Conservation (phyloP, 2,113 vertebrate genomes). For the Myotis yumanensis region DNA sequence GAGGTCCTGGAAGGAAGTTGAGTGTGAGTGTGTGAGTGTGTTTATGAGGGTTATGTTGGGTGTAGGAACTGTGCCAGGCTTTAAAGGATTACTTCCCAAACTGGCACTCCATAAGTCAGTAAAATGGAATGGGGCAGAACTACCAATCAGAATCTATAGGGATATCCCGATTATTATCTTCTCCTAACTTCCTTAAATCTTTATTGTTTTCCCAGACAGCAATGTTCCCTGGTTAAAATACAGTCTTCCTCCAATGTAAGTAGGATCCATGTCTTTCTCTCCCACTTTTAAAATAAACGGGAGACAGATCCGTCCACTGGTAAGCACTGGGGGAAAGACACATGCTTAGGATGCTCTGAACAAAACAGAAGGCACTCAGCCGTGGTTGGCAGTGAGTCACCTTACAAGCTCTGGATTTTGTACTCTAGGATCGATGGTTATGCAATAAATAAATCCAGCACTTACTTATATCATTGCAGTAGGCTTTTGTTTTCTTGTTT, state of each 20-base stretch:
- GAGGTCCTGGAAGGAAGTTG: not conserved
- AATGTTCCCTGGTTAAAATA: not conserved
- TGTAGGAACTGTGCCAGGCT: not conserved
- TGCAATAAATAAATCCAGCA: not conserved
- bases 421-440: not conserved
- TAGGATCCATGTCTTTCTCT: not conserved
- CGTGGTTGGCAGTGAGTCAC: not conserved
- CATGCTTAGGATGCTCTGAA: not conserved
- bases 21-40: not conserved
- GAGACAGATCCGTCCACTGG: not conserved
- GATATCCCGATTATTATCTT: not conserved
- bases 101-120: not conserved
- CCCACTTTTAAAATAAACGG: not conserved
- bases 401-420: not conserved
- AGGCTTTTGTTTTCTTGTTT: not conserved
- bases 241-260: not conserved
- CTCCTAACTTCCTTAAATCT: not conserved
- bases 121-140: not conserved
- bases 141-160: not conserved
- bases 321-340: not conserved
- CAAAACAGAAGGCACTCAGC: not conserved
- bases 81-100: not conserved
- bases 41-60: accelerated
- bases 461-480: not conserved
- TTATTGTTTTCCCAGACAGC: not conserved